These are phyloP conservation scores for Tineola bisselliella DNA, from an alignment of 2,888 invertebrate genomes.

Conservation along the genomic window DNA sequence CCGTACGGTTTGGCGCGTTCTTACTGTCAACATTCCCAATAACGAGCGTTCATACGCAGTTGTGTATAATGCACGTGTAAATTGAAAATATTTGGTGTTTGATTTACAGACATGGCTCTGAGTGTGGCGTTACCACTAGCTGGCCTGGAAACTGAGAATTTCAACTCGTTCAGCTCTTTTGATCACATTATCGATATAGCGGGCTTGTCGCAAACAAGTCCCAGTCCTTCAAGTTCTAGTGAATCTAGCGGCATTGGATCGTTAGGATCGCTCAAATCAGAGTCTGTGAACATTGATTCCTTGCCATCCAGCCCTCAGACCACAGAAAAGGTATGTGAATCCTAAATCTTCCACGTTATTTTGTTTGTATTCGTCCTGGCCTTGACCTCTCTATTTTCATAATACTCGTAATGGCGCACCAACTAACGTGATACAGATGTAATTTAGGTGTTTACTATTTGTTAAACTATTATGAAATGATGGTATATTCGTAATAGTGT, in stretches of 20 bases:
- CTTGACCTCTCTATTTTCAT: conserved; percentile 69
- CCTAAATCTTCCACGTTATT: conserved; percentile 23
- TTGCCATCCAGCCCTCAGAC: conserved; percentile 64
- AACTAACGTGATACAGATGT: conserved; percentile 31
- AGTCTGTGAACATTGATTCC: conserved; percentile 53
- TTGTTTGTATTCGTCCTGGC: conserved; percentile 64
- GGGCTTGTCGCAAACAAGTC: conserved; percentile 59
- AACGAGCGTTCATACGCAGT: conserved; percentile 39
- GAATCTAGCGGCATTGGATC: conserved; percentile 72
- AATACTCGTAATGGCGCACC: conserved; percentile 66
- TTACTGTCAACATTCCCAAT: conserved; percentile 60
- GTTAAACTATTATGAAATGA: background rate
- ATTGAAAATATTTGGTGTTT: conserved; percentile 39
- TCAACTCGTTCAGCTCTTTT: conserved; percentile 57
- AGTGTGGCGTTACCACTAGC: conserved; percentile 69
- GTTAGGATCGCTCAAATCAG: conserved; percentile 62
- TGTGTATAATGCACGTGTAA: conserved; percentile 54
- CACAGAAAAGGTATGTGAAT: conserved; percentile 56
- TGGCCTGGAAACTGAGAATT: conserved; percentile 65
- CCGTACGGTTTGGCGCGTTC: conserved; percentile 55
- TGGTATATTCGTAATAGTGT: background rate
- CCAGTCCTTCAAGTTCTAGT: conserved; percentile 67
- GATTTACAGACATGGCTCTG: conserved; percentile 68
- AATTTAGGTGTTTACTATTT: background rate
- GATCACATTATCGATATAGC: conserved; percentile 63